These are phyloP conservation scores for Melanotaenia trifasciata DNA, from an alignment of 2,797 vertebrate species.

Conservation along the genomic window DNA sequence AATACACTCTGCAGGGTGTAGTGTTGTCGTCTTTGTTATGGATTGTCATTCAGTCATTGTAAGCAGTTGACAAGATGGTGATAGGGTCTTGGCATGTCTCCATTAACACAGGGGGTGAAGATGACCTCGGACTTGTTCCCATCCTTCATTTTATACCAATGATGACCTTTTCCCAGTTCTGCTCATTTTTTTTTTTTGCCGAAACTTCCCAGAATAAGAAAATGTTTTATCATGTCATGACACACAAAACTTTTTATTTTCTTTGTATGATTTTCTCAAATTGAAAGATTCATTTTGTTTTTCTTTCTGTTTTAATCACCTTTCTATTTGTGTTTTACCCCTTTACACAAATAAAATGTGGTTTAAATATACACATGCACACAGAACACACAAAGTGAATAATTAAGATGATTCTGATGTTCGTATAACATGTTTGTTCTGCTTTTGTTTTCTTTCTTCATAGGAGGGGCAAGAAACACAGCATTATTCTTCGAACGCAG, in stretches of 20 bases:
- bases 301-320: slow-evolving; percentile 7
- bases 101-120: slow-evolving; percentile 63
- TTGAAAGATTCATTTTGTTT: slow-evolving; percentile 4
- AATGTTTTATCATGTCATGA: slow-evolving; percentile 16
- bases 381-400: slow-evolving; percentile 5
- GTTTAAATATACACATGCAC: background rate
- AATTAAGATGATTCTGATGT: slow-evolving; percentile 1
- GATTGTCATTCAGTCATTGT: slow-evolving; percentile 70
- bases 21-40: slow-evolving; percentile 70
- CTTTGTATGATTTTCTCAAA: background rate
- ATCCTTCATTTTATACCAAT: slow-evolving; percentile 48
- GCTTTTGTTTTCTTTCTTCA: slow-evolving; percentile 42
- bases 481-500: slow-evolving; percentile 94
- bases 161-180: slow-evolving; percentile 43
- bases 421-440: slow-evolving; percentile 28
- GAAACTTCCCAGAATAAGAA: background rate
- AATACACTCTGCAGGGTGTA: slow-evolving; percentile 29
- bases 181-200: slow-evolving; percentile 12
- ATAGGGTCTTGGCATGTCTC: slow-evolving; percentile 70
- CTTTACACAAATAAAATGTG: background rate
- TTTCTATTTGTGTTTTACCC: background rate
- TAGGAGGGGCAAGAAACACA: slow-evolving; percentile 93
- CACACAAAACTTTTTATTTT: background rate
- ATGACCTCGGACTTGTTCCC: slow-evolving; percentile 59
- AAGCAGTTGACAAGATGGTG: slow-evolving; percentile 62